Evolutionary conservation across 2,797 vertebrate species (phyloP).

Genomic region (Morus bassanus): DNA sequence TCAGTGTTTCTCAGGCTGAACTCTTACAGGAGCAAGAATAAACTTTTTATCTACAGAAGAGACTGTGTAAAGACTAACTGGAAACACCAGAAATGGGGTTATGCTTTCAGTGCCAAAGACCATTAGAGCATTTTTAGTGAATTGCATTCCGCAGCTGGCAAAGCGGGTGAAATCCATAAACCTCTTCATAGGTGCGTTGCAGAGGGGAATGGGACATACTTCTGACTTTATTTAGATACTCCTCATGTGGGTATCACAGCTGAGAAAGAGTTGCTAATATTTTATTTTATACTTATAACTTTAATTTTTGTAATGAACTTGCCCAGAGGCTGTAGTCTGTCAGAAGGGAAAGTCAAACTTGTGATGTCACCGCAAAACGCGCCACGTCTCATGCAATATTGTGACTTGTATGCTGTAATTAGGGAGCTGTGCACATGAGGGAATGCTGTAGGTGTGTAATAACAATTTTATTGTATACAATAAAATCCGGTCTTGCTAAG

Average conservation of each 20-base stretch:
- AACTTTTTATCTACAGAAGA: not conserved
- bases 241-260: not conserved
- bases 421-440: not conserved
- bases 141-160: not conserved
- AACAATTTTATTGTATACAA: not conserved
- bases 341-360: not conserved
- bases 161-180: not conserved
- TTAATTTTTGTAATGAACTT: not conserved
- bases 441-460: not conserved
- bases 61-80: not conserved
- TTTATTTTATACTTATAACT: not conserved
- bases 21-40: not conserved
- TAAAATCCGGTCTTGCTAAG: not conserved
- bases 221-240: not conserved
- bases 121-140: not conserved
- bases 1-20: not conserved
- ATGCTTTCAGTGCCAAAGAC: not conserved
- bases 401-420: not conserved
- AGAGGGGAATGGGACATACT: not conserved
- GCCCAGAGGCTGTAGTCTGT: not conserved
- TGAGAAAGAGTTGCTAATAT: not conserved
- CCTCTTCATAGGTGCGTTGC: not conserved
- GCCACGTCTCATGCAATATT: fast-evolving
- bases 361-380: fast-evolving
- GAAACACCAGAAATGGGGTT: not conserved